Percentiles rank a stretch among this genome's conserved stretches.
These are phyloP conservation scores for Hyposmocoma kahamanoa DNA, from an alignment of 1,140 invertebrate species.

Conservation along the genomic window DNA sequence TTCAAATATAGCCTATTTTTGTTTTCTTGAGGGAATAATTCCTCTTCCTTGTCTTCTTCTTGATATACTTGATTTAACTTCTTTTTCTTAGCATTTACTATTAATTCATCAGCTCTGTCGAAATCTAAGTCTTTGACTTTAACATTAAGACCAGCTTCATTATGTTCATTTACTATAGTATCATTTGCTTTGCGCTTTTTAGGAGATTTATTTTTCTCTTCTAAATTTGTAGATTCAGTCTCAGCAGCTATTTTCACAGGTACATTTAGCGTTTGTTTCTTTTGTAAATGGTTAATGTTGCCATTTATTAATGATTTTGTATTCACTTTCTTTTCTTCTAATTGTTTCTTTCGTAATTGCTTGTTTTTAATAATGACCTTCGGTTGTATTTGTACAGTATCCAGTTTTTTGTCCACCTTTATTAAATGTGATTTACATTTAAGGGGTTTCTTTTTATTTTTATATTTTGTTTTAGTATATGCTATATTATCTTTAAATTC, in stretches of 20 bases:
- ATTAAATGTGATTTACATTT: no score
- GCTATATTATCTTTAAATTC: no score
- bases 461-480: no score
- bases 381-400: no score
- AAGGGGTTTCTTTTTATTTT: no score
- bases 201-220: background rate
- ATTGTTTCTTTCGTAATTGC: no score
- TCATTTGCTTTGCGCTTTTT: conserved; percentile 9
- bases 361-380: no score
- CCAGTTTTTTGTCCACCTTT: no score
- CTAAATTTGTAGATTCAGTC: background rate
- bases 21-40: conserved; percentile 23
- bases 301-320: no score
- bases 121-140: conserved; percentile 18
- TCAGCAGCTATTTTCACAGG: background rate
- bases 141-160: conserved; percentile 5
- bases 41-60: conserved; percentile 38
- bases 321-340: no score
- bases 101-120: conserved; percentile 39
- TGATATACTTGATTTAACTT: conserved; percentile 34
- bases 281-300: no score
- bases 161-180: conserved; percentile 9
- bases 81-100: conserved; percentile 41
- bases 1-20: background rate
- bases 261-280: no score